These are phyloP conservation scores for Lepus oiostolus DNA, from an alignment of 2,797 vertebrate genomes.

Conservation along the genomic window DNA sequence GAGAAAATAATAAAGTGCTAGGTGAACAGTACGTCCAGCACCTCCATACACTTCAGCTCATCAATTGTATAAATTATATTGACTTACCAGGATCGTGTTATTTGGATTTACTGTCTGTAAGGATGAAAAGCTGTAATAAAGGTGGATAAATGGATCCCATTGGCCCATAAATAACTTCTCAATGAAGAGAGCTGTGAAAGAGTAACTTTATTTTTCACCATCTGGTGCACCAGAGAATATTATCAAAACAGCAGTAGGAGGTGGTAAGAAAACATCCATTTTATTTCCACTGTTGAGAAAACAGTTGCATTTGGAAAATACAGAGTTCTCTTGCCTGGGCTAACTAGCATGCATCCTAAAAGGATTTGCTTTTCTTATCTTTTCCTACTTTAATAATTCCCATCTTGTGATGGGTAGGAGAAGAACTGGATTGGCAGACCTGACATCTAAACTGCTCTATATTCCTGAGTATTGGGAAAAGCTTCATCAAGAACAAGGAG, in stretches of 20 bases:
- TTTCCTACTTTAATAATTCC: slow-evolving; percentile 49
- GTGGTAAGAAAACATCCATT: slow-evolving; percentile 75
- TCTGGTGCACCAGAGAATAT: slow-evolving; percentile 76
- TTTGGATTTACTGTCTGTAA: slow-evolving; percentile 73
- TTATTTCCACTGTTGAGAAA: slow-evolving; percentile 73
- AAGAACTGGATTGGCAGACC: not conserved
- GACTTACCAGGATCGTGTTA: slow-evolving; percentile 48
- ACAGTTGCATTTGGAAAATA: slow-evolving; percentile 75
- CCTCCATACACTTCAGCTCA: slow-evolving; percentile 56
- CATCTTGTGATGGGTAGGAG: not conserved
- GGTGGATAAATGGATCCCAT: slow-evolving; percentile 62
- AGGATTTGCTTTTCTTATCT: slow-evolving; percentile 69
- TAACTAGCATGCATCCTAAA: slow-evolving; percentile 50
- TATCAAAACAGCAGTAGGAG: slow-evolving; percentile 78
- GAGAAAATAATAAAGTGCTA: slow-evolving; percentile 57
- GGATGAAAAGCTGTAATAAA: slow-evolving; percentile 73
- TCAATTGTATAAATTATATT: slow-evolving; percentile 69
- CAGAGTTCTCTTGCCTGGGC: slow-evolving; percentile 52
- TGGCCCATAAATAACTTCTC: slow-evolving; percentile 73
- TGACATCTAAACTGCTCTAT: slow-evolving; percentile 11
- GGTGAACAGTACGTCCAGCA: slow-evolving; percentile 53
- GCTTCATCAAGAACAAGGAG: not conserved
- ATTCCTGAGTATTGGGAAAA: not conserved
- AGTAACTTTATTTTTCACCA: slow-evolving; percentile 72
- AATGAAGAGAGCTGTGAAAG: slow-evolving; percentile 57